Base-by-base conservation (phyloP, 2,888 invertebrate species). In the Exocentrus adspersus region DNA sequence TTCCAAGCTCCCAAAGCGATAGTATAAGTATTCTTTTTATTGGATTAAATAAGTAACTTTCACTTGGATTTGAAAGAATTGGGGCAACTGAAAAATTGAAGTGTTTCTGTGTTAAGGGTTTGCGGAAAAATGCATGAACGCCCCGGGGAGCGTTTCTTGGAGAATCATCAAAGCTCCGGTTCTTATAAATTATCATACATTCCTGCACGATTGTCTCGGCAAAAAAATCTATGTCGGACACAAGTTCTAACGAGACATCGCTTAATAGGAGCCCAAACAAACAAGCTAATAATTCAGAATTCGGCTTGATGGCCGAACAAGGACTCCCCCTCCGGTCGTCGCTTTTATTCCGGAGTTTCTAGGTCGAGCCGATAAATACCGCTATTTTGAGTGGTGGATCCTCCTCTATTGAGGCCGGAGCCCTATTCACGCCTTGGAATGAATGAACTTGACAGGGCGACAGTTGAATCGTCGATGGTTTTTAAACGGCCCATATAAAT, bases 231-330 rank as follows among this genome's bases (percentile, higher is more conserved):
- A 24, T 24, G 24, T 24, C 24, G 24, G 24, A 7, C 24, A 7
- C 24, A 6, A 43, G 17, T 43, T 43, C 17, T 43, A 43, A 10
- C 9, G 17, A 17, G 9, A 41, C 24, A 24, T 3, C 7, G 3
- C 24, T 3, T 24, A 24, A 24, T 24, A 3, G 24, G 7, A 24
- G 17, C 9, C 43, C 16, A 17, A 43, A 43, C 17, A 43, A 43
- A 43, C 43, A 43, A 43, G 19, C 43, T 14, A 43, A 43, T 43
- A 43, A 43, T 43, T 43, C 17, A 43, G 6, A 17, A 43, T 17
- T 6, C 17, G 16, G 42, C 42, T 14, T 14, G 19, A 9, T 43
- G 2, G 43, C 16, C 16, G 1, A n/a, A 19, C 19, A 19, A 14
- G 19, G 17, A 43, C 10, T 17, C 17, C 43, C 9, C 9, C 10